These are phyloP conservation scores for Archegozetes longisetosus DNA, from an alignment of 1,140 invertebrate genomes.

Conservation along the genomic window DNA sequence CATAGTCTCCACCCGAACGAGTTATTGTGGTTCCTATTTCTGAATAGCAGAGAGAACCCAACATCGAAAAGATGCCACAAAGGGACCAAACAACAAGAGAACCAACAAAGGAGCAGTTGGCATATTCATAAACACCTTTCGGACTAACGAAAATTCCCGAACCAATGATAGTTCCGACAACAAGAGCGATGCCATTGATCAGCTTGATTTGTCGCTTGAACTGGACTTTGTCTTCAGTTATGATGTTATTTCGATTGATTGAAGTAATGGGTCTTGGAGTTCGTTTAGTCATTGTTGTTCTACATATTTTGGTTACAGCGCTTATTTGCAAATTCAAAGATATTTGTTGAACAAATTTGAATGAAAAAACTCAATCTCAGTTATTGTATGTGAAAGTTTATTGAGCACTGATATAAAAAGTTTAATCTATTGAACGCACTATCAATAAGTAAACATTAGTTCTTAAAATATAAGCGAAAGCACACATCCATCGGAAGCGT, in stretches of 20 bases:
- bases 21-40: conserved; percentile 69
- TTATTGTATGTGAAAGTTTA: no score
- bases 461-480: neutral
- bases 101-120: conserved; percentile 62
- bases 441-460: neutral
- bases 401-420: no score
- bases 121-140: conserved; percentile 66
- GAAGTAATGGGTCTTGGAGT: neutral
- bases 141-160: conserved; percentile 90
- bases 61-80: conserved; percentile 69
- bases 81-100: conserved; percentile 77
- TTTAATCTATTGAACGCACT: neutral
- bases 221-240: neutral
- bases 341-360: no score
- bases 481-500: neutral
- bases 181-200: conserved; percentile 74
- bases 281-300: no score
- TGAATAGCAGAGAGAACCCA: conserved; percentile 87
- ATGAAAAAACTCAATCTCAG: no score
- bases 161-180: conserved; percentile 80
- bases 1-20: conserved; percentile 92
- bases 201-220: conserved; percentile 72
- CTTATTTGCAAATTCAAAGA: no score
- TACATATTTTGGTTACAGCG: no score
- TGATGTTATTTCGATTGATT: neutral